Base-by-base conservation (phyloP, 2,113 vertebrate species). In the Plecturocebus donacophilus region DNA sequence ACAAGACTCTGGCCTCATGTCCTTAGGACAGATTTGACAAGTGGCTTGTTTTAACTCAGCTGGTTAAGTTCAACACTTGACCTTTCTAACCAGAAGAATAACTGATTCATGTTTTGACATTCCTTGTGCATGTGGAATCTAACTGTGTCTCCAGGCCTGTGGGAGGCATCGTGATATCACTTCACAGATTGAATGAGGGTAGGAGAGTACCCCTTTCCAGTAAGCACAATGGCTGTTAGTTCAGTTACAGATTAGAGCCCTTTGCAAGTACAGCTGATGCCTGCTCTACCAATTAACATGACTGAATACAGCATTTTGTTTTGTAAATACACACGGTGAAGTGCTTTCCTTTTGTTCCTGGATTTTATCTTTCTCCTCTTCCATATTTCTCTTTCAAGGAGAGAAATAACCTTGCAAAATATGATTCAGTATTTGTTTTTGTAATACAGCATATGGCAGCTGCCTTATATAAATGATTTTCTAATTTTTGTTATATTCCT, bases 41-140 rank as follows among this genome's bases (percentile, higher is more conserved):
- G 52, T 2, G 11, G 8, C 40, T 80, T 84, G 6, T 32, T 92
- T 95, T 87, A 45, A 66, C 21, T 35, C 38, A 92, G 23, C 27
- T 92, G 49, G 45, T 54, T 75, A 96, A 76, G 17, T 85, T 92
- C 45, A 64, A 8, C 77, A 75, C n/a, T 95, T 95, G 70, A 90
- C 32, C 61, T 71, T 87, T 49, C 3, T 38, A 58, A 17, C 7
- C 56, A 79, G 81, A 92, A 96, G 79, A 93, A 77, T 14, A 80
- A 89, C 77, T 90, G 75, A 77, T n/a, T 84, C 16, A 5, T 66
- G 27, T 49, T 87, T 87, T 90, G 47, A 73, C 76, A 58, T 80
- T 82, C 20, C 8, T 80, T 84, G 49, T 40, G 8, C 45, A 54
- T 73, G 14, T 61, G 45, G 35, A 66, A 32, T 85, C 27, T 96